These are phyloP conservation scores for Prosapia bicincta DNA, from an alignment of 2,888 invertebrate species.

Conservation along the genomic window DNA sequence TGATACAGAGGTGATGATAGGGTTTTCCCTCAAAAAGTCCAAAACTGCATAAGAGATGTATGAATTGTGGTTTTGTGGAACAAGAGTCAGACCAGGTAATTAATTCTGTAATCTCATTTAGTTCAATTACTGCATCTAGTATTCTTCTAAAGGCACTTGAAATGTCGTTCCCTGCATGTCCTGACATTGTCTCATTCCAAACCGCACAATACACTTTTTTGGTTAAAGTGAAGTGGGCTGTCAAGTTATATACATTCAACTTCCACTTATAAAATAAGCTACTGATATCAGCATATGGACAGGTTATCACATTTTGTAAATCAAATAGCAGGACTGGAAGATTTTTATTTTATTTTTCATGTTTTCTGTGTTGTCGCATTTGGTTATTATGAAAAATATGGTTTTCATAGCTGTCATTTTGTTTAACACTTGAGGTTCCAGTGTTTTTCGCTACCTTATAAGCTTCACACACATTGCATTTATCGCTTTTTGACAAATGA, in stretches of 20 bases:
- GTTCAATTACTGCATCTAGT: conserved; percentile 8
- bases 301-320: conserved; percentile 6
- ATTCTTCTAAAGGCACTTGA: conserved; percentile 3
- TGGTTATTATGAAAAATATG: background rate
- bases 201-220: conserved; percentile 16
- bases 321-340: conserved; percentile 16
- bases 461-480: background rate
- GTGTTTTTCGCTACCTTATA: conserved; percentile 7
- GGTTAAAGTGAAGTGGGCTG: conserved; percentile 9
- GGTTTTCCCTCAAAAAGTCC: conserved; percentile 5
- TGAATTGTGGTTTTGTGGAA: background rate
- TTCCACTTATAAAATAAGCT: conserved; percentile 16
- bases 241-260: conserved; percentile 13
- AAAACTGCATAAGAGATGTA: conserved; percentile 14
- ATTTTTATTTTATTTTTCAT: conserved; percentile 1
- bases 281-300: conserved; percentile 10
- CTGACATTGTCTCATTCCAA: conserved; percentile 7
- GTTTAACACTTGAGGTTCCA: background rate
- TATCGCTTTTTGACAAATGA: background rate
- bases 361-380: background rate
- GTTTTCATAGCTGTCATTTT: background rate
- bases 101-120: conserved; percentile 4
- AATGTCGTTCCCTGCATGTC: conserved; percentile 4
- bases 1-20: background rate
- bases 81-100: conserved; percentile 16